A percentile compares a stretch with the other conserved stretches of the same genome.
These are phyloP conservation scores for Gambusia yucatana DNA, from an alignment of 2,797 vertebrate genomes.

Conservation along the genomic window DNA sequence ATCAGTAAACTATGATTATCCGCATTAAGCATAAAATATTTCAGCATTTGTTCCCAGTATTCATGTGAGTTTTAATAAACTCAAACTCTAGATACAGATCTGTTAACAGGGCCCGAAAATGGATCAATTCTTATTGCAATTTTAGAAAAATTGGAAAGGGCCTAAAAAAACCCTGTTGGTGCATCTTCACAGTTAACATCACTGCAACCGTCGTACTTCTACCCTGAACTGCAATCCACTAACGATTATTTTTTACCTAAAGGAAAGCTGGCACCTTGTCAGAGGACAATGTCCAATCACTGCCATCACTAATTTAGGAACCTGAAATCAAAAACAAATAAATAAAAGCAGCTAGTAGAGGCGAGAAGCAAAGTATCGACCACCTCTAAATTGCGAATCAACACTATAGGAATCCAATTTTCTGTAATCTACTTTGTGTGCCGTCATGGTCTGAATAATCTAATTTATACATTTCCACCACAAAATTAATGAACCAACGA, in stretches of 20 bases:
- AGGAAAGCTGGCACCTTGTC: conserved; percentile 25
- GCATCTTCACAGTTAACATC: conserved; percentile 4
- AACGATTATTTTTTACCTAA: conserved; percentile 13
- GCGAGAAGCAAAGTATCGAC: conserved; percentile 62
- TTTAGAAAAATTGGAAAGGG: not conserved
- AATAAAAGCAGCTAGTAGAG: conserved; percentile 37
- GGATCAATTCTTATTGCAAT: not conserved
- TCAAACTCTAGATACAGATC: not conserved
- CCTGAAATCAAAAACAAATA: conserved; percentile 49
- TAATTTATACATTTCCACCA: conserved; percentile 80
- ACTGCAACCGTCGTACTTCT: conserved; percentile 36
- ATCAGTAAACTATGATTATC: not conserved
- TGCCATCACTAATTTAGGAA: conserved; percentile 37
- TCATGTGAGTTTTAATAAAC: not conserved
- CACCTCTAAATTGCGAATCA: conserved; percentile 73
- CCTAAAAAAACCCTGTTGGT: not conserved
- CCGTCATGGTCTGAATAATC: conserved; percentile 77
- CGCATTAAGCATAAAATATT: not conserved
- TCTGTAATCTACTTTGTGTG: conserved; percentile 76
- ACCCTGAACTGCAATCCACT: conserved; percentile 36
- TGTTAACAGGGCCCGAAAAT: not conserved
- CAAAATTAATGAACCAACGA: conserved; percentile 74
- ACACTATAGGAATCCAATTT: conserved; percentile 79
- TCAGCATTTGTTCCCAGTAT: not conserved
- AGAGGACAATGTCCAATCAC: conserved; percentile 43